Percentiles rank a stretch among this genome's conserved stretches.
These are phyloP conservation scores for Gambusia affinis DNA, from an alignment of 2,113 vertebrate species.

Conservation along the genomic window DNA sequence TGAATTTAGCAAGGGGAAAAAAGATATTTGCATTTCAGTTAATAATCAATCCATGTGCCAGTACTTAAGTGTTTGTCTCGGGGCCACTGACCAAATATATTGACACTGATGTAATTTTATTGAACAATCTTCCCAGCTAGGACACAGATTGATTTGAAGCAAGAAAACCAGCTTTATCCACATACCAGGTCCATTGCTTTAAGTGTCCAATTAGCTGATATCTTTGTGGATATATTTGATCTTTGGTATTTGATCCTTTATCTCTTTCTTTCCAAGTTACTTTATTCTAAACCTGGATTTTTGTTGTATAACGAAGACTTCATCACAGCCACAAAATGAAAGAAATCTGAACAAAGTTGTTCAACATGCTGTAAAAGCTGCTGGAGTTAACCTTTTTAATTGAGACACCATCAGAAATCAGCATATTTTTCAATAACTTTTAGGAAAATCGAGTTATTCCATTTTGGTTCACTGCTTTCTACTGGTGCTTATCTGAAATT, in stretches of 20 bases:
- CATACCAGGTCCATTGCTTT: neutral
- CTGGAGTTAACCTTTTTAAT: neutral
- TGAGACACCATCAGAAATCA: neutral
- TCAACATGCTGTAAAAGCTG: neutral
- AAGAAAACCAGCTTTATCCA: neutral
- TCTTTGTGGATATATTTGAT: neutral
- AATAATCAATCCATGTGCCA: slow-evolving; percentile 1
- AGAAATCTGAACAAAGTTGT: neutral
- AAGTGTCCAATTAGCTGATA: neutral
- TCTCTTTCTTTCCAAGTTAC: neutral
- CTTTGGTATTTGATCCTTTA: neutral
- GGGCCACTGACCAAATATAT: neutral
- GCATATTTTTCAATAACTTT: neutral
- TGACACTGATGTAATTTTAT: neutral
- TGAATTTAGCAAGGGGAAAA: neutral
- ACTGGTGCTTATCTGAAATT: no score
- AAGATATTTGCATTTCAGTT: neutral
- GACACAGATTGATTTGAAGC: neutral
- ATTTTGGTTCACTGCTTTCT: neutral
- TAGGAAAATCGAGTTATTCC: neutral
- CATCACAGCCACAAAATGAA: neutral
- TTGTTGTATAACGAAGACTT: neutral
- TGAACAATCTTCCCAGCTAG: neutral
- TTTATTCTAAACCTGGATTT: neutral
- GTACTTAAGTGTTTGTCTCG: neutral